phyloP scores from a whole-genome alignment of 2,113 vertebrate species.

The Anthoscopus minutus region DNA sequence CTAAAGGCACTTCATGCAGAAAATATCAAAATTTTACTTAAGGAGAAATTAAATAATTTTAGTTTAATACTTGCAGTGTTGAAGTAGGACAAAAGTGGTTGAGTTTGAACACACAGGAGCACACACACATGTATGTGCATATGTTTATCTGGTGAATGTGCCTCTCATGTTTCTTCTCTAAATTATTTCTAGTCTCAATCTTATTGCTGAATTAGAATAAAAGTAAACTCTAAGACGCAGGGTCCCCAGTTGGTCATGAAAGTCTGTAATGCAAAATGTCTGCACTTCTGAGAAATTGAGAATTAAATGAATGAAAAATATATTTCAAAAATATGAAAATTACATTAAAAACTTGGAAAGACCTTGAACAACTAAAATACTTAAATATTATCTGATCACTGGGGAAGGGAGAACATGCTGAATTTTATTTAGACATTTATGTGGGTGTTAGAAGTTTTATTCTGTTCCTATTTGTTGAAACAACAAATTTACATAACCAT shows the following conservation, averaged over 20 bases:
- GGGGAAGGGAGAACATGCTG: background rate
- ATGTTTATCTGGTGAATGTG: background rate
- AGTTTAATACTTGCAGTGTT: background rate
- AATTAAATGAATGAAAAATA: conserved; percentile 27
- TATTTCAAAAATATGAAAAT: conserved; percentile 11
- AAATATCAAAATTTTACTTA: background rate
- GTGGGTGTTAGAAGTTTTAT: background rate
- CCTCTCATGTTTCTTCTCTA: background rate
- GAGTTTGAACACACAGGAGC: background rate
- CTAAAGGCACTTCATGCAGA: background rate
- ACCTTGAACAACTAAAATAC: background rate
- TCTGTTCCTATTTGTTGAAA: background rate
- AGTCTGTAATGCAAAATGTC: background rate
- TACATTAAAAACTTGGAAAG: conserved; percentile 2
- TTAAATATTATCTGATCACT: background rate
- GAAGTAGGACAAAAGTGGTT: background rate
- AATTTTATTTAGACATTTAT: background rate
- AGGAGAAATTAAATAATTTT: background rate
- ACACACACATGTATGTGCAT: background rate
- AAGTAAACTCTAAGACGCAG: background rate
- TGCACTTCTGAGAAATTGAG: background rate
- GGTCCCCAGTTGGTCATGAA: background rate
- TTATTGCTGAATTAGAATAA: background rate
- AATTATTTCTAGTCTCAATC: background rate
- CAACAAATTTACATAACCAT: too few species aligned